Conservation (phyloP, 2,888 invertebrate species). For the Tinea trinotella region DNA sequence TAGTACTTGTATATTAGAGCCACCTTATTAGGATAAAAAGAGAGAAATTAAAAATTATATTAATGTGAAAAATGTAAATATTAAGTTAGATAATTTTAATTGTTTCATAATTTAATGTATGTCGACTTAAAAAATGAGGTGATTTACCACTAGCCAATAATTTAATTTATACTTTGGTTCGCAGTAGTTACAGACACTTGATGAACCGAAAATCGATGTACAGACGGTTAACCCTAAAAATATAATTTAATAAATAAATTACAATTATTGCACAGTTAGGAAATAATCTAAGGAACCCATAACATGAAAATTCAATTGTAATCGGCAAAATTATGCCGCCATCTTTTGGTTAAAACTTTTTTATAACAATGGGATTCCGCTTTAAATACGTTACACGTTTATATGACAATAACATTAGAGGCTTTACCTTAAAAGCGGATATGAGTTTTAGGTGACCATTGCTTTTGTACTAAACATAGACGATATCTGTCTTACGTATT, state of each 20-base stretch:
- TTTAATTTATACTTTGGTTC: too few species aligned
- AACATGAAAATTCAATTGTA: background rate
- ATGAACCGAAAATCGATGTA: too few species aligned
- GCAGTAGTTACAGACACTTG: too few species aligned
- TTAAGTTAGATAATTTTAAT: too few species aligned
- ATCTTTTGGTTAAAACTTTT: background rate
- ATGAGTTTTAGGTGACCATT: background rate
- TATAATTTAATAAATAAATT: background rate
- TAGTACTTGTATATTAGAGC: too few species aligned
- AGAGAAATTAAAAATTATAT: too few species aligned
- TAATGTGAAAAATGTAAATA: too few species aligned
- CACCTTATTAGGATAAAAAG: too few species aligned
- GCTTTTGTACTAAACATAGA: background rate
- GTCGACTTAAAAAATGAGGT: too few species aligned
- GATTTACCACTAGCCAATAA: too few species aligned
- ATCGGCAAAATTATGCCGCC: background rate
- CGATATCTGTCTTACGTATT: background rate
- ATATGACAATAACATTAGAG: slow-evolving; percentile 7
- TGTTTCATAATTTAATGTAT: too few species aligned
- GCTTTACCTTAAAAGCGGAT: slow-evolving; percentile 1
- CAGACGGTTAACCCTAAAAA: too few species aligned
- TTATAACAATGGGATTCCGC: background rate
- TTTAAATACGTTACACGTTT: background rate
- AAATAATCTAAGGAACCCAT: background rate
- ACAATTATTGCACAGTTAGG: background rate